Evolutionary conservation across 1,140 invertebrate genomes (phyloP), one percentile per base, ranked within the genome.

Genomic region (Bemisia tabaci): DNA sequence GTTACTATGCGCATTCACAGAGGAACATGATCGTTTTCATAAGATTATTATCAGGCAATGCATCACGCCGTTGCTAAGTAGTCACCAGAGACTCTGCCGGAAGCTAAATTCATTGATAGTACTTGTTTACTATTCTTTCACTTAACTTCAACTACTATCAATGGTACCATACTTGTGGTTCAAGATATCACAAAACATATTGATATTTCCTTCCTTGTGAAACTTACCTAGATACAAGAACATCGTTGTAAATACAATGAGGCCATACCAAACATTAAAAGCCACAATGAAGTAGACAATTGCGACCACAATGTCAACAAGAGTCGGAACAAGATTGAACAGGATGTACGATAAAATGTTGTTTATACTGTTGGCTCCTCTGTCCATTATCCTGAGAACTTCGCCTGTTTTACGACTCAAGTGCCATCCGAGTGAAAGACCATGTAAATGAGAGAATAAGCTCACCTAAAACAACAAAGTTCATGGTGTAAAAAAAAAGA

Each of bases 171-270:
- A n/a, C n/a, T n/a, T n/a, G n/a, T n/a, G n/a, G n/a, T n/a, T n/a
- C n/a, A n/a, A n/a, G n/a, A n/a, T n/a, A n/a, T n/a, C n/a, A n/a
- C n/a, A n/a, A n/a, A n/a, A n/a, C n/a, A n/a, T n/a, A n/a, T n/a
- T n/a, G n/a, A n/a, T n/a, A n/a, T n/a, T n/a, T n/a, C n/a, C n/a
- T n/a, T n/a, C n/a, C n/a, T n/a, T n/a, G n/a, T n/a, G n/a, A n/a
- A n/a, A 63, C 84, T 86, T 82, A 96, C 94, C 81, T 73, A 98
- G 88, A 79, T 97, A 98, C 11, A 95, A 74, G 33, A 84, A 75
- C 94, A 98, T 98, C 22, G 94, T 96, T 0, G 84, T 71, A 73
- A 97, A 94, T 0, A 97, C 91, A 72, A 98, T 95, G 0, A 97
- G 74, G 2, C 94, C 95, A 78, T 97, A 98, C 87, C 92, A 95